A percentile compares a stretch with the other conserved stretches of the same genome.
phyloP scores from a whole-genome alignment of 2,113 vertebrate genomes.

The Oxyura jamaicensis region DNA sequence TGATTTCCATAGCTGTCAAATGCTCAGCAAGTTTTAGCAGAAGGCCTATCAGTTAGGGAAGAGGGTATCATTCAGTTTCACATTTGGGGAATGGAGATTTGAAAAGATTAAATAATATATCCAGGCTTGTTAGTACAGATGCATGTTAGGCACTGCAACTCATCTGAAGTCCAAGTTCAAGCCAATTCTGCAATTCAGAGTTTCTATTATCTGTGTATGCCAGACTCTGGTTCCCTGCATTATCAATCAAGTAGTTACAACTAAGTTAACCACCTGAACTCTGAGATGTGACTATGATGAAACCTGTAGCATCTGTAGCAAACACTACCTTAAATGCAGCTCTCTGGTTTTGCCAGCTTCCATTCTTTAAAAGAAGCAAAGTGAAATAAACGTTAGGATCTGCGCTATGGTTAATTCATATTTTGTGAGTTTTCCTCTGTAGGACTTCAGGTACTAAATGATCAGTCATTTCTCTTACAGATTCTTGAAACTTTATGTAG shows the following conservation, averaged over 20 bases:
- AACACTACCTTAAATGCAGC: neutral
- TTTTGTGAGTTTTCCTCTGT: neutral
- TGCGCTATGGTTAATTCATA: neutral
- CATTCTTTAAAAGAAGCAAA: neutral
- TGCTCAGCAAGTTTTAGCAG: neutral
- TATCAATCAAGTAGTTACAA: neutral
- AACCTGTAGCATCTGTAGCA: neutral
- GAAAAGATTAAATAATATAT: neutral
- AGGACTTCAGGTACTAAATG: neutral
- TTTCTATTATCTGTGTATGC: neutral
- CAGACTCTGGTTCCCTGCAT: neutral
- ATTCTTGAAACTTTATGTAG: neutral
- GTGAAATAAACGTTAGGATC: neutral
- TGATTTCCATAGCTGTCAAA: neutral
- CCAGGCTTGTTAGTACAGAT: neutral
- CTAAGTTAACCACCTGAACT: neutral
- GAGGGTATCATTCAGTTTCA: neutral
- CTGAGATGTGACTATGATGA: neutral
- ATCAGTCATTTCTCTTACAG: neutral
- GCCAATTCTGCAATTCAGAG: rapidly evolving
- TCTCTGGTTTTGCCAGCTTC: neutral
- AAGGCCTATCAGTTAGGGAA: neutral
- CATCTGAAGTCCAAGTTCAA: neutral
- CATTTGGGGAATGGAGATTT: neutral
- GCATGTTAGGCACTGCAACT: neutral